Evolutionary conservation across 2,797 vertebrate genomes (phyloP), one percentile per base, ranked within the genome.

Genomic region (Cuniculus paca): DNA sequence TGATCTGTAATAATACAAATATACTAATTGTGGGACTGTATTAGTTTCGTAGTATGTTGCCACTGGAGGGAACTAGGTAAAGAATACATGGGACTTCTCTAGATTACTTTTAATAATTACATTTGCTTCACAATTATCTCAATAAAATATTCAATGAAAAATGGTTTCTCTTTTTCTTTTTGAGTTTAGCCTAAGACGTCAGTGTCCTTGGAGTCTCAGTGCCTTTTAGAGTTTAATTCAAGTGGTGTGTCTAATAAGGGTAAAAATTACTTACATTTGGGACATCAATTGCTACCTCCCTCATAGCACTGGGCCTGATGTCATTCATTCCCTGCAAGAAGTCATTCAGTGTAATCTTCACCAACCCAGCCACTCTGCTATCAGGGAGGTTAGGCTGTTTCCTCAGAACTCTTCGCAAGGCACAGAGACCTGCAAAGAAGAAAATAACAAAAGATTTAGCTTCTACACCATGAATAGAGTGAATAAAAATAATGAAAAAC

Each of bases 251-350:
- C 4, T 31, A 75, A 20, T 8, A 54, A 13, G 8, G 0, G 3
- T 31, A 89, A 65, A 68, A 87, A 97, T 81, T 77, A 98, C 98
- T 97, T 98, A 99, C 99, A 98, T 99, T 99, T 85, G 99, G 99
- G 75, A 99, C 99, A 80, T 99, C 99, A 5, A 99, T 98, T 60
- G 99, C 99, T 77, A 99, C 99, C 97, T 99, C 99, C 97, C 99
- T 99, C 99, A 99, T 99, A 96, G 99, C 99, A 8, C 99, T 99
- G 97, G 99, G 99, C 98, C 99, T 99, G 97, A 99, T 98, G 24
- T 99, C 98, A 19, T 99, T 98, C 99, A 99, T 99, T 58, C 99
- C 99, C 98, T 99, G 99, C 97, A 98, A 98, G 95, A 99, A 99
- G 98, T 99, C 99, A 96, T 98, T 98, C 96, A 99, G 93, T 28